A percentile compares a stretch with the other conserved stretches of the same genome.
Conservation (phyloP, 2,888 invertebrate species). For the Cecidostiba fungosa region DNA sequence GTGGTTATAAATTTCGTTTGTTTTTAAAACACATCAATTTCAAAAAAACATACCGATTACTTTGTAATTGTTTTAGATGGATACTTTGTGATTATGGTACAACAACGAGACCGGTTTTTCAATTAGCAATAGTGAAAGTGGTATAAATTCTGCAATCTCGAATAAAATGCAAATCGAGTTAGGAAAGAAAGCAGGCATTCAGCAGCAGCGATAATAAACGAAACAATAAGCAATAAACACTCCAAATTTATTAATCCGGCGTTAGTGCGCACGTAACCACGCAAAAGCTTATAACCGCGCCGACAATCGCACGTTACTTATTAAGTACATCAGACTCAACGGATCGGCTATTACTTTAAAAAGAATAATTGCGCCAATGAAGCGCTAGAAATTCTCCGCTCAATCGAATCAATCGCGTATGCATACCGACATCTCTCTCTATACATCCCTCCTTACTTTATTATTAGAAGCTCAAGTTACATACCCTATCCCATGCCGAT, state of each 20-base stretch:
- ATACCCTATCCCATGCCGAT: background rate
- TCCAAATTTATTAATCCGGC: constrained; percentile 12
- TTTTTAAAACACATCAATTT: no score
- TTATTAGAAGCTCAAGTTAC: background rate
- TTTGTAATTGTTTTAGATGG: background rate
- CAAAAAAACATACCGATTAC: background rate
- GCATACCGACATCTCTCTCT: background rate
- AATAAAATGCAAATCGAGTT: background rate
- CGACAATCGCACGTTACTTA: background rate
- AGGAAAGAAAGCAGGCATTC: background rate
- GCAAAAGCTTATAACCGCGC: background rate
- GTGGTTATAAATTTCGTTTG: background rate
- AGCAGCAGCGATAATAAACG: background rate
- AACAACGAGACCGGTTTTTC: background rate
- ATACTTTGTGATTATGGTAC: background rate
- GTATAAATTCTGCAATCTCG: background rate
- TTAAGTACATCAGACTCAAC: background rate
- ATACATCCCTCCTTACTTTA: background rate
- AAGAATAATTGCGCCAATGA: constrained; percentile 32
- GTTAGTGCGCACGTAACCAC: background rate
- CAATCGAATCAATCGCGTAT: constrained; percentile 20
- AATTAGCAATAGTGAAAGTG: background rate
- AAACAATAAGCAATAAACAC: constrained; percentile 18
- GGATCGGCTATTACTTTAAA: background rate
- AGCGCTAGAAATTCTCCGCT: constrained; percentile 19